Base-by-base conservation (phyloP, 2,888 invertebrate genomes). In the Apamea crenata region DNA sequence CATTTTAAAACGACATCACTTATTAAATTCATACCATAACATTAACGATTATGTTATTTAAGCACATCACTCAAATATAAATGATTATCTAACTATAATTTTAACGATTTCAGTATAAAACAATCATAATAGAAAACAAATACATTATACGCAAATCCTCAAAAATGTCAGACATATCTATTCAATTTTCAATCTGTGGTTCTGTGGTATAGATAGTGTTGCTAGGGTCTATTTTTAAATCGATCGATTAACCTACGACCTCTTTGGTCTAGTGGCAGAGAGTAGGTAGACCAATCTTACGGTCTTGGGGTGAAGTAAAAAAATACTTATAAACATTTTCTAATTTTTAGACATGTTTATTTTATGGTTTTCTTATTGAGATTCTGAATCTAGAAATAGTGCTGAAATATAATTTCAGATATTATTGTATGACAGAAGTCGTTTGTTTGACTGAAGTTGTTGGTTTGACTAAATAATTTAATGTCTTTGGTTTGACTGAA, bases 111-210 rank as follows among this genome's bases (percentile, higher is more conserved):
- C 44, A 29, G 3, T 47, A 0, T 32, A 76, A 3, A 80, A 83
- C 74, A 77, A 59, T 82, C 74, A 65, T 74, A 74, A 61, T 59
- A 67, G 66, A 78, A 83, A 83, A 83, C 83, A 86, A 72, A 78
- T 82, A 86, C 61, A 73, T 25, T 70, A 18, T 16, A 81, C 25
- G 82, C 67, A 86, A 82, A 63, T 70, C 44, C 25, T 18, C 32
- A n/a, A 72, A 85, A 73, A 84, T 80, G 82, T 69, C 74, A 82
- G 73, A 77, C 70, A 40, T 47, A 50, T 67, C 69, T 79, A 21
- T 56, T 67, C 36, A 59, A 59, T 82, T 77, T 86, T 71, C 40
- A 59, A 50, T 82, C 82, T 86, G 82, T 86, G 86, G 32, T 32
- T 3, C 32, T n/a, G n/a, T 36, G 36, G 84, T 77, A 14, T 56